Evolutionary conservation across 2,888 invertebrate genomes (phyloP), one percentile per base, ranked within the genome.

Genomic region (Leptinotarsa peninsularis): DNA sequence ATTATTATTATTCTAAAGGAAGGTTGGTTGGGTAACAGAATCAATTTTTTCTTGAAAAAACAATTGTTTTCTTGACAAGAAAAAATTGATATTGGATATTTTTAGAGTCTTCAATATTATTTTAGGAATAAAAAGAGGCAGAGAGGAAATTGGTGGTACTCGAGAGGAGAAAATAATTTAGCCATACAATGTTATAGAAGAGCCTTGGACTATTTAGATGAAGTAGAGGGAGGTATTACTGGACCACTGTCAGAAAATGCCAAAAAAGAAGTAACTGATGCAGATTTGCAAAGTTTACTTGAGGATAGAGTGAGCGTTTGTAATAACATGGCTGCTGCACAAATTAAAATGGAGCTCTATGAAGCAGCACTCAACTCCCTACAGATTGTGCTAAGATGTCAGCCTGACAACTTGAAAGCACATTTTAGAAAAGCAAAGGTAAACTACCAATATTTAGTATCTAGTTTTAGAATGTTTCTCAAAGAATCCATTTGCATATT

Each of bases 241-340:
- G 60, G 72, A 27, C 63, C 73, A 18, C 18, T 75, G 27, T 56
- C 68, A 23, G 75, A 76, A 17, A 67, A 71, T 5, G 75, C 77
- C 27, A 72, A 75, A 52, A 72, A 90, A 17, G 78, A 86, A 5
- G 87, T 89, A 4, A 89, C 91, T 4, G 91, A 93, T 82, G 88
- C 90, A 27, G 91, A 92, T 74, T 86, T 94, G 66, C 92, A 93
- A 83, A 88, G 90, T 54, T 85, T 97, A 70, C 85, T 96, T 49
- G 95, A 96, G 72, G 95, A 96, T 84, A 90, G 96, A 79, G 89
- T 97, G 71, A 93, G 95, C 83, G 95, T 96, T 1, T 94, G 95
- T 84, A 98, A 98, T 86, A 98, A 98, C 87, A 92, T 98, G 91
- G 97, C 97, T 17, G 96, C 96, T 78, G 95, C 97, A 17, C 97